phyloP scores from a whole-genome alignment of 2,113 vertebrate species.

The Ceuthmochares aereus region DNA sequence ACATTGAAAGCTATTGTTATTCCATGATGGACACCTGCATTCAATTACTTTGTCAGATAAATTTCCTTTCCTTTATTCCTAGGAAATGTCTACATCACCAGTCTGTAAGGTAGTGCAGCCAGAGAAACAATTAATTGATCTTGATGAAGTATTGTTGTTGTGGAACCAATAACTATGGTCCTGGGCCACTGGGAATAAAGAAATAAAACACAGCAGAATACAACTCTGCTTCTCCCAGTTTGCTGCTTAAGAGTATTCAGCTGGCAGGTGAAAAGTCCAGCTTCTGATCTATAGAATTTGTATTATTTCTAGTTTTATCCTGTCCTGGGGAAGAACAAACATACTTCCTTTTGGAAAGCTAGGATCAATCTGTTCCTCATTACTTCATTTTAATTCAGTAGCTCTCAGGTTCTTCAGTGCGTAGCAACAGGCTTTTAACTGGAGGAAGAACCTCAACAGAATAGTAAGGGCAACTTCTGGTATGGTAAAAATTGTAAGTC shows the following conservation, averaged over 20 bases:
- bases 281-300: not conserved
- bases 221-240: not conserved
- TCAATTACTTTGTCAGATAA: not conserved
- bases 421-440: not conserved
- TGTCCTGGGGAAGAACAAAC: not conserved
- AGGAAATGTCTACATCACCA: not conserved
- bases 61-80: not conserved
- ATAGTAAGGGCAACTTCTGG: not conserved
- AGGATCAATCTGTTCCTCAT: not conserved
- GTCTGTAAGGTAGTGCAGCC: not conserved
- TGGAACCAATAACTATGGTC: not conserved
- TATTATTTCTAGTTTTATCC: not conserved
- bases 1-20: not conserved
- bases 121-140: not conserved
- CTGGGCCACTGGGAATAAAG: rapidly evolving
- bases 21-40: not conserved
- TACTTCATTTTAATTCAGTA: not conserved
- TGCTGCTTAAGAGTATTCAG: not conserved
- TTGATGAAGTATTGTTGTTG: not conserved
- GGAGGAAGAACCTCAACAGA: not conserved
- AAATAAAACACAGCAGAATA: not conserved
- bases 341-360: not conserved
- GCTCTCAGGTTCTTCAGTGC: not conserved
- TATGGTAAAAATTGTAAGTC: not conserved
- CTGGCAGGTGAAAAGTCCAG: not conserved